These are phyloP conservation scores for Tholera decimalis DNA, from an alignment of 2,888 invertebrate species.

Conservation along the genomic window DNA sequence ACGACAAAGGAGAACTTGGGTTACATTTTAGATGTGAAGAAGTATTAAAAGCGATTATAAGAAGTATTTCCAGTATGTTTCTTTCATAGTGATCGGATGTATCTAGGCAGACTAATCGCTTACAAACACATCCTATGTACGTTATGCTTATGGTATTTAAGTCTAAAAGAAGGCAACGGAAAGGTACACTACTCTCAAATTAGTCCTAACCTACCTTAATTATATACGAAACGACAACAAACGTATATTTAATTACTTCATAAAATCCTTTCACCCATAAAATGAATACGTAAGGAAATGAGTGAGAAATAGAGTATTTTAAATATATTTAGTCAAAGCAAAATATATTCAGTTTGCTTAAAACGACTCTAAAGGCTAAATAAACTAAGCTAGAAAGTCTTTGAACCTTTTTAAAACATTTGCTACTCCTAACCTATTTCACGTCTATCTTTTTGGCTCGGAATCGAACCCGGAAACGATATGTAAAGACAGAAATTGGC, in stretches of 20 bases:
- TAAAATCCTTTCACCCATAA: constrained; percentile 1
- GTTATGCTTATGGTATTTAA: background rate
- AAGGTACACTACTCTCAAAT: background rate
- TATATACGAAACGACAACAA: background rate
- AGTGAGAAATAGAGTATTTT: constrained; percentile 15
- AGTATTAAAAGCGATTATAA: no score
- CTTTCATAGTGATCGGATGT: no score
- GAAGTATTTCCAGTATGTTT: no score
- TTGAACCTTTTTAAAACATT: constrained; percentile 33
- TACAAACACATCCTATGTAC: no score
- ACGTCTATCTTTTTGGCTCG: constrained; percentile 39
- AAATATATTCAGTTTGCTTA: background rate
- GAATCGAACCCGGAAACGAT: constrained; percentile 45
- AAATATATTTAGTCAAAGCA: constrained; percentile 24
- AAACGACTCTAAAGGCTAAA: constrained; percentile 5
- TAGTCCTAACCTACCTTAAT: no score
- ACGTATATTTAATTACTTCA: constrained; percentile 2
- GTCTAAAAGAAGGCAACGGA: background rate
- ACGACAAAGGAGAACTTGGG: no score
- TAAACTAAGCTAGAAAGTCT: constrained; percentile 17
- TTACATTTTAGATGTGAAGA: no score
- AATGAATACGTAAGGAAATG: constrained; percentile 10
- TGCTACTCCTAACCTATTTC: constrained; percentile 49
- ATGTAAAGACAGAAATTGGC: constrained; percentile 46
- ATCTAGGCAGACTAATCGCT: no score